Conservation (phyloP, 2,797 vertebrate species). For the Acanthornis magna region DNA sequence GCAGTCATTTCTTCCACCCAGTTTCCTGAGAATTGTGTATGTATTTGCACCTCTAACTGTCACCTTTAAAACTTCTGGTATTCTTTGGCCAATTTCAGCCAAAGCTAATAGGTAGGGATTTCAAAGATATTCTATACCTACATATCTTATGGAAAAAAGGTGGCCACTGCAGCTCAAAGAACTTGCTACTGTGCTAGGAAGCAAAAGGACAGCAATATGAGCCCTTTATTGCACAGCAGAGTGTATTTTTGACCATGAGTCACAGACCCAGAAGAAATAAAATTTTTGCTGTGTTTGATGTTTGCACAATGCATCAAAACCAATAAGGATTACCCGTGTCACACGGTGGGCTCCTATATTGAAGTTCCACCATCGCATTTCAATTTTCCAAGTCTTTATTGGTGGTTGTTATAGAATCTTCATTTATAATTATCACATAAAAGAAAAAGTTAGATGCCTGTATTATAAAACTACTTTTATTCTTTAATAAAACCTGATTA, state of each 20-base stretch:
- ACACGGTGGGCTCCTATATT: neutral
- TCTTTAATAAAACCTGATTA: neutral
- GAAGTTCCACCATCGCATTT: neutral
- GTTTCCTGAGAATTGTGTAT: neutral
- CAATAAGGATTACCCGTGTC: neutral
- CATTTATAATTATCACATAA: neutral
- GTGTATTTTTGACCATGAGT: neutral
- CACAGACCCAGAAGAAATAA: neutral
- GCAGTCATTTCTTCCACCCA: neutral
- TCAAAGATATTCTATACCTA: neutral
- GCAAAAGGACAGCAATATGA: neutral
- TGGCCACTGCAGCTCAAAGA: neutral
- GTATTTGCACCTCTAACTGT: slow-evolving; percentile 1
- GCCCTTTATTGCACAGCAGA: neutral
- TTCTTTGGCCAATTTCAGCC: neutral
- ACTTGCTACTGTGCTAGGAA: neutral
- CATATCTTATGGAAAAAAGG: neutral
- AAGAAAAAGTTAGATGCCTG: neutral
- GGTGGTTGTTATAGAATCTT: neutral
- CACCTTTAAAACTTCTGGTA: neutral
- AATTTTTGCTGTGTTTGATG: neutral
- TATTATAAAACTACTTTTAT: neutral
- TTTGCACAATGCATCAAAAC: neutral
- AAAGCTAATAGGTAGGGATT: neutral
- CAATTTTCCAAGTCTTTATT: neutral